Evolutionary conservation across 2,797 vertebrate genomes (phyloP), one percentile per base, ranked within the genome.

Genomic region (Bufotes viridis): DNA sequence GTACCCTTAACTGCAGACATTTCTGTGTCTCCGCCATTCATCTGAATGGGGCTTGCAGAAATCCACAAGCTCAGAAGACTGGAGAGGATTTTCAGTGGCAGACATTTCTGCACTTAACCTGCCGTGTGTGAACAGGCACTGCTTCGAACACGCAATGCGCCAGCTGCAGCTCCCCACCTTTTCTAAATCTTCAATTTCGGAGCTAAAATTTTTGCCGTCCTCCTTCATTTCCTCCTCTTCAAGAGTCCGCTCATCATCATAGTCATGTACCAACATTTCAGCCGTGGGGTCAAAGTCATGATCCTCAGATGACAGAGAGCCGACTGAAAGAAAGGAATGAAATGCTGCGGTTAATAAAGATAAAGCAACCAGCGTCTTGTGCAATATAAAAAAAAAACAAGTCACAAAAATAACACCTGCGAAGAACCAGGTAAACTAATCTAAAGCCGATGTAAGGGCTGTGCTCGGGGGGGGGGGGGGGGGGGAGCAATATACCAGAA

Each of bases 261-360:
- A 99, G 91, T 99, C 98, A 87, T 99, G 98, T 90, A 98, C 97
- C 96, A 99, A 91, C 97, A 99, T 99, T 93, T 99, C 98, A 93
- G 97, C 97, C 84, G 97, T 97, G 18, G 98, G 98, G 94, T 99
- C 98, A 93, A 99, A 99, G 92, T 99, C 98, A 97, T 99, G 98
- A 93, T 99, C 98, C 91, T 99, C 98, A 87, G 98, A 99, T 14
- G 98, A 99, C 94, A 99, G 96, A 95, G 98, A 99, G 94, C 98
- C 98, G 96, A 98, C 98, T 98, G 91, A 49, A 87, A 94, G 78
- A 89, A 90, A 86, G 51, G 17, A 69, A 78, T 2, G 18, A 34
- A 55, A 78, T 17, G 12, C 6, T 53, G 51, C 51, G 7, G 24
- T 78, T 78, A 78, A 78, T 24, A 78, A 55, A 75, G 72, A 34